Evolutionary conservation across 2,113 vertebrate genomes (phyloP).

Genomic region (Rhadina sibilatrix): DNA sequence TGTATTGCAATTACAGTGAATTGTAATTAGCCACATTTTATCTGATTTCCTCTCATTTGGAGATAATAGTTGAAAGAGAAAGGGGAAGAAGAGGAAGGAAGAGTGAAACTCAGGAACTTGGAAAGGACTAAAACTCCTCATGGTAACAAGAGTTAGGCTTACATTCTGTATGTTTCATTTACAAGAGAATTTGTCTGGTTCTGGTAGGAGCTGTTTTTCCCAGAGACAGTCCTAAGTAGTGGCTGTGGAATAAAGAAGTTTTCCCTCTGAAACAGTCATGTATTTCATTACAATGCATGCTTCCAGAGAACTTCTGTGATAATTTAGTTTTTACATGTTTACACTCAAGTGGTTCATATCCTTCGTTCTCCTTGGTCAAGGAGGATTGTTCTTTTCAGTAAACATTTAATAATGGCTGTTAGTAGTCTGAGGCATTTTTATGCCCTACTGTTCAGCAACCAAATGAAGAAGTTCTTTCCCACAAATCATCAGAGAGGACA

Average conservation of each 20-base stretch:
- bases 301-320: background rate
- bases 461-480: background rate
- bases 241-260: background rate
- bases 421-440: background rate
- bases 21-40: background rate
- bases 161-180: background rate
- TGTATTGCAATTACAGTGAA: background rate
- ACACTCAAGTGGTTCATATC: background rate
- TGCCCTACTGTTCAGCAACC: background rate
- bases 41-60: background rate
- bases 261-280: background rate
- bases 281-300: background rate
- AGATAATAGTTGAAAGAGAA: background rate
- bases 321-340: background rate
- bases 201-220: background rate
- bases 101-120: background rate
- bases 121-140: background rate
- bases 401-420: background rate
- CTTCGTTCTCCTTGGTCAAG: background rate
- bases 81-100: background rate
- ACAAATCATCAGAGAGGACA: background rate
- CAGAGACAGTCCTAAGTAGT: background rate
- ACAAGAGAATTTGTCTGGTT: background rate
- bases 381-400: background rate
- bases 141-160: background rate